Conservation (phyloP, 2,113 vertebrate genomes). For the Carassius gibelio region DNA sequence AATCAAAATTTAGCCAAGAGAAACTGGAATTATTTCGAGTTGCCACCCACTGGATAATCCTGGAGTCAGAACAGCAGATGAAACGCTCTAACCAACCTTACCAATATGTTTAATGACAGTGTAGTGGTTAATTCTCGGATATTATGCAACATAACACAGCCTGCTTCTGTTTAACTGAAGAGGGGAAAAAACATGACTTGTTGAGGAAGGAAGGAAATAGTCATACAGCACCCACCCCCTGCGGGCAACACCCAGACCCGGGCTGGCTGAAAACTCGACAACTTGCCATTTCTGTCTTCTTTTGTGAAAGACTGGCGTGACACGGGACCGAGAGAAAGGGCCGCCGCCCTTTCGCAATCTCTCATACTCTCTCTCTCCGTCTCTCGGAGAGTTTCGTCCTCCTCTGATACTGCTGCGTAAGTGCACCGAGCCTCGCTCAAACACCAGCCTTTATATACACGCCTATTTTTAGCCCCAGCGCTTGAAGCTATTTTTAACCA, state of each 20-base stretch:
- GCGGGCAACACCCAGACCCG: slow-evolving; percentile 33
- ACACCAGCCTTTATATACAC: slow-evolving; percentile 72
- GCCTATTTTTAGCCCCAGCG: slow-evolving; percentile 76
- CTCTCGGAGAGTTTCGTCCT: not conserved
- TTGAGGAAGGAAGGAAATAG: slow-evolving; percentile 72
- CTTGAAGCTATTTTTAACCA: slow-evolving; percentile 79
- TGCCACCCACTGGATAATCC: slow-evolving; percentile 13
- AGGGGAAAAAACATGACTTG: not conserved
- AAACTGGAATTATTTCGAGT: slow-evolving; percentile 6
- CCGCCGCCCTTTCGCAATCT: slow-evolving; percentile 25
- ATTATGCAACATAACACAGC: slow-evolving; percentile 15
- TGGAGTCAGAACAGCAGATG: not conserved
- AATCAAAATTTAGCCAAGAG: slow-evolving; percentile 17
- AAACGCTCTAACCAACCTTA: not conserved
- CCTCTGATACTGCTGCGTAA: slow-evolving; percentile 31
- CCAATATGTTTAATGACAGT: not conserved
- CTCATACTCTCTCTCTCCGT: not conserved
- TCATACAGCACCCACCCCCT: slow-evolving; percentile 67
- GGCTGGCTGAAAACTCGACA: slow-evolving; percentile 31
- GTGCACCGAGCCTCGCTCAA: slow-evolving; percentile 26
- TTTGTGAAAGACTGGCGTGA: slow-evolving; percentile 60
- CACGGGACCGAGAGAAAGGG: slow-evolving; percentile 42
- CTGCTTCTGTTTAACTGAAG: slow-evolving; percentile 2
- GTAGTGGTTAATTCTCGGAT: not conserved
- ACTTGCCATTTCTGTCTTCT: slow-evolving; percentile 48